Percentiles rank a stretch among this genome's conserved stretches.
phyloP scores from a whole-genome alignment of 2,113 vertebrate genomes.

The Hippocampus zosterae region DNA sequence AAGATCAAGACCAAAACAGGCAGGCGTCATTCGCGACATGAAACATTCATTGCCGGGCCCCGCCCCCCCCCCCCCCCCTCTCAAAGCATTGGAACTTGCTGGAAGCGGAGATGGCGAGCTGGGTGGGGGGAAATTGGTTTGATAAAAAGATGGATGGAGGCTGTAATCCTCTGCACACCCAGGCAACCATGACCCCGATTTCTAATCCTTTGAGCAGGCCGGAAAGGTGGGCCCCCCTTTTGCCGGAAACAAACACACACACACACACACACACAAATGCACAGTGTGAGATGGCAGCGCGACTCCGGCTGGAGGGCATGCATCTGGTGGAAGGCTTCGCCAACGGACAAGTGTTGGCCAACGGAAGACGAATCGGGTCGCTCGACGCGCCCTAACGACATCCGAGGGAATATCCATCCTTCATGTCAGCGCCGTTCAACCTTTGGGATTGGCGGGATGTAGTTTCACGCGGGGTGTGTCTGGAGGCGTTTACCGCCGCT shows the following conservation, averaged over 20 bases:
- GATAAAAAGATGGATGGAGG: constrained; percentile 28
- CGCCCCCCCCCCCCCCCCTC: constrained; percentile 2
- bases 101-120: constrained; percentile 26
- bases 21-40: constrained; percentile 21
- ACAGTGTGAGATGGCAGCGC: constrained; percentile 46
- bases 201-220: constrained; percentile 34
- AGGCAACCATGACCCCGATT: constrained; percentile 49
- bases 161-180: constrained; percentile 41
- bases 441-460: constrained; percentile 38
- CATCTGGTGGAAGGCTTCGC: constrained; percentile 63
- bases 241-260: constrained; percentile 39
- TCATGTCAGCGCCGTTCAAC: constrained; percentile 59
- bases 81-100: constrained; percentile 46
- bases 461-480: constrained; percentile 13
- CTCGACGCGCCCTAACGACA: constrained; percentile 56
- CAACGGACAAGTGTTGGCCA: constrained; percentile 47
- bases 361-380: constrained; percentile 63
- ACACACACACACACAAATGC: constrained; percentile 11
- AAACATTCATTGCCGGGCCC: constrained; percentile 24
- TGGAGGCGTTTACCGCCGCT: constrained; percentile 34
- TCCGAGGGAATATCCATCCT: constrained; percentile 58
- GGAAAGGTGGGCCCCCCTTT: constrained; percentile 31
- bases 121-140: constrained; percentile 17
- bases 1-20: not conserved
- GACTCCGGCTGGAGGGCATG: constrained; percentile 55